phyloP scores from a whole-genome alignment of 2,113 vertebrate genomes.

The Chaetorhynchus papuensis region DNA sequence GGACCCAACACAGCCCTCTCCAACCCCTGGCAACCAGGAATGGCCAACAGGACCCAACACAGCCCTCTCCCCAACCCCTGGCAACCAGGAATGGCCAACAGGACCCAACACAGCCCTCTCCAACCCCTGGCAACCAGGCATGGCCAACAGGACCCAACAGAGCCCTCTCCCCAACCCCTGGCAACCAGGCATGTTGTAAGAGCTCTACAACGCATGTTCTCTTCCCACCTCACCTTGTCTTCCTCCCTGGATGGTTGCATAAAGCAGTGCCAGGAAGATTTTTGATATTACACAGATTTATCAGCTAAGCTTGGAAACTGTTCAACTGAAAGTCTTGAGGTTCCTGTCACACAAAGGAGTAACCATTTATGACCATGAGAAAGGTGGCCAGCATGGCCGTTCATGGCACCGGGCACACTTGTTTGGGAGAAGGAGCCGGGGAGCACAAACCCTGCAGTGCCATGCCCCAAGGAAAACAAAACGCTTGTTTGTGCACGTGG shows the following conservation, averaged over 20 bases:
- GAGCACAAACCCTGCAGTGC: not conserved
- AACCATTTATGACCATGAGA: not conserved
- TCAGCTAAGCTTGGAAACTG: not conserved
- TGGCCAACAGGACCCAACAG: not conserved
- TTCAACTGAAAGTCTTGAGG: not conserved
- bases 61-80: not conserved
- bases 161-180: not conserved
- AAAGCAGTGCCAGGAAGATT: not conserved
- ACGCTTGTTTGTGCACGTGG: not conserved
- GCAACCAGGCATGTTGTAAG: not conserved
- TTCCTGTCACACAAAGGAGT: not conserved
- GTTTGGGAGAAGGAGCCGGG: not conserved
- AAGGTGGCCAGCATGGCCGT: not conserved
- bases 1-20: not conserved
- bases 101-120: not conserved
- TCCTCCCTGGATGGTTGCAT: not conserved
- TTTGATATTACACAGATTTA: not conserved
- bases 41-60: not conserved
- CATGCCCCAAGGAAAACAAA: not conserved
- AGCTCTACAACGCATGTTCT: not conserved
- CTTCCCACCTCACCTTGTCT: not conserved
- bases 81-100: not conserved
- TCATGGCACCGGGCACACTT: not conserved
- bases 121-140: not conserved
- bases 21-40: not conserved